These are phyloP conservation scores for Clusia tigrina DNA, from an alignment of 2,888 invertebrate genomes.

Conservation along the genomic window DNA sequence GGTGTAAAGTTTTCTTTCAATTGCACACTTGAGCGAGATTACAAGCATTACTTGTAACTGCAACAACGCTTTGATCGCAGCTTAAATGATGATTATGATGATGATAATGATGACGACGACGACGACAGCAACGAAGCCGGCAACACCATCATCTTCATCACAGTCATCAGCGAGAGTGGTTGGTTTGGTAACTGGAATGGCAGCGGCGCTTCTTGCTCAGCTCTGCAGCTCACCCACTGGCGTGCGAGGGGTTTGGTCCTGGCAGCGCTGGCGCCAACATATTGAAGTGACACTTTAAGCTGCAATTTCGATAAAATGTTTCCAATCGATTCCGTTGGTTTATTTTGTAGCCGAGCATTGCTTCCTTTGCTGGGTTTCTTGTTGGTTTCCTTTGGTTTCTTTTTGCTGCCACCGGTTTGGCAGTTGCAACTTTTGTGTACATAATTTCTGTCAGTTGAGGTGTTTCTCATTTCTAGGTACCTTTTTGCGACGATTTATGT, in stretches of 20 bases:
- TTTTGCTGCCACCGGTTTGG: no score
- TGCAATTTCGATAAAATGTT: conserved; percentile 56
- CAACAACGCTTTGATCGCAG: conserved; percentile 25
- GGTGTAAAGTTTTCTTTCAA: conserved; percentile 10
- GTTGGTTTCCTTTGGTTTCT: conserved; percentile 13
- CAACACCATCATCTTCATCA: conserved; percentile 9
- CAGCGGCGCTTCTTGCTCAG: background rate
- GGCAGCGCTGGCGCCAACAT: conserved; percentile 27
- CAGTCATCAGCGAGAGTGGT: background rate
- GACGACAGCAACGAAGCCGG: background rate
- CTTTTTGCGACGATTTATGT: no score
- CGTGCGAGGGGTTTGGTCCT: conserved; percentile 2
- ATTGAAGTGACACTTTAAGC: conserved; percentile 54
- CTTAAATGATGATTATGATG: conserved; percentile 28
- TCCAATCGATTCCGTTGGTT: conserved; percentile 55
- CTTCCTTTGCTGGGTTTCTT: conserved; percentile 53
- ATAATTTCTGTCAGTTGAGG: no score
- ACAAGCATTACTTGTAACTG: conserved; percentile 23
- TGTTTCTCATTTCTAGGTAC: no score
- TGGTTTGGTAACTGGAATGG: background rate
- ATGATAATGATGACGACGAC: background rate
- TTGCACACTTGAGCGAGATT: conserved; percentile 29
- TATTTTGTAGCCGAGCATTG: no score
- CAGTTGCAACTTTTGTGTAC: no score
- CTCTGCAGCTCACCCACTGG: conserved; percentile 12